These are phyloP conservation scores for Harpalus rubripes DNA, from an alignment of 2,888 invertebrate species.

Conservation along the genomic window DNA sequence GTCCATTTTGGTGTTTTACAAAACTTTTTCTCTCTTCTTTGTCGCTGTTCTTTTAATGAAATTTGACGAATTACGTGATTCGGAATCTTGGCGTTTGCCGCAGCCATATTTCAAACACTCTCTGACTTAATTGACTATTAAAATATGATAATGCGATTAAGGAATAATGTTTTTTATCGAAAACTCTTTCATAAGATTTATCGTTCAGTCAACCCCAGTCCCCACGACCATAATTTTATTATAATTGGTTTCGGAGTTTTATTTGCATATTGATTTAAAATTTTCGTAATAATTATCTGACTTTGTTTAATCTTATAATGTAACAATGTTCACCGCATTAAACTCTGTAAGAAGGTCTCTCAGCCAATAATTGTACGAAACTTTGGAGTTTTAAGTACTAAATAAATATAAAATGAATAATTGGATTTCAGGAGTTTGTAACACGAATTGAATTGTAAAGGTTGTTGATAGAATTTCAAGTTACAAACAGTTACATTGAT, in stretches of 20 bases:
- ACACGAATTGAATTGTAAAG: not conserved
- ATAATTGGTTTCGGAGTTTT: slow-evolving; percentile 49
- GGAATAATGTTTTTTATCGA: slow-evolving; percentile 53
- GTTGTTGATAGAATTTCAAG: no score
- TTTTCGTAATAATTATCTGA: slow-evolving; percentile 26
- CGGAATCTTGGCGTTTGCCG: slow-evolving; percentile 20
- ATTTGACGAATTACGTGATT: slow-evolving; percentile 31
- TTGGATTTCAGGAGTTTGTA: not conserved
- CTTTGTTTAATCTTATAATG: slow-evolving; percentile 15
- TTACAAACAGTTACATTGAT: no score
- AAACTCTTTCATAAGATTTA: slow-evolving; percentile 60
- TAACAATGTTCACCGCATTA: not conserved
- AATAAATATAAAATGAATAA: not conserved
- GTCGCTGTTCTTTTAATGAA: slow-evolving; percentile 13
- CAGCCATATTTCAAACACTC: slow-evolving; percentile 45
- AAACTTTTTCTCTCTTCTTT: not conserved
- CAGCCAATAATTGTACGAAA: slow-evolving; percentile 9
- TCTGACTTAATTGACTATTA: slow-evolving; percentile 61
- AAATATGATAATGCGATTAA: slow-evolving; percentile 65
- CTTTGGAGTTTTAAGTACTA: not conserved
- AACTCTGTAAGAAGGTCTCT: not conserved
- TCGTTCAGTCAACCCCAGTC: slow-evolving; percentile 49
- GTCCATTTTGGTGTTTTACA: no score
- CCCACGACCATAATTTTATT: slow-evolving; percentile 43
- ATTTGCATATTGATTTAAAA: slow-evolving; percentile 50